phyloP scores from a whole-genome alignment of 2,888 invertebrate genomes.

The Mechanitis messenoides region DNA sequence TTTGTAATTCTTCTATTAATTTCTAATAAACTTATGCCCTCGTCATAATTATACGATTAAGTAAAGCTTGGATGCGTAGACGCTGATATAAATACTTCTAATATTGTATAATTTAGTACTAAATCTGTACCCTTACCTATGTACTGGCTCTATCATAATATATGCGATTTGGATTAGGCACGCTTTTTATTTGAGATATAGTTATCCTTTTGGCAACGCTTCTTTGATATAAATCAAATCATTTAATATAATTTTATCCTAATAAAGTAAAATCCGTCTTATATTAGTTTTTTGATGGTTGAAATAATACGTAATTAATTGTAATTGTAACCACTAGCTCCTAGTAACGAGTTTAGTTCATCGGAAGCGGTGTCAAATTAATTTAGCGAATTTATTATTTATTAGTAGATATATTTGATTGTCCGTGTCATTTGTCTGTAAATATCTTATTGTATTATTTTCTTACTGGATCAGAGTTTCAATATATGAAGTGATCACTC shows the following conservation, averaged over 20 bases:
- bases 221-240: constrained; percentile 46
- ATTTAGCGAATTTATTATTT: constrained; percentile 71
- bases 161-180: constrained; percentile 61
- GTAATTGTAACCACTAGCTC: constrained; percentile 64
- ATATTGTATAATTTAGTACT: constrained; percentile 71
- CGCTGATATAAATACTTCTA: constrained; percentile 68
- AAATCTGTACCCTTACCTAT: constrained; percentile 70
- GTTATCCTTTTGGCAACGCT: constrained; percentile 63
- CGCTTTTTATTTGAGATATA: constrained; percentile 51
- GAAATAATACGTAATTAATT: constrained; percentile 72
- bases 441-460: constrained; percentile 67
- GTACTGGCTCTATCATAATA: constrained; percentile 64
- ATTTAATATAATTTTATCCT: constrained; percentile 24
- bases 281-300: constrained; percentile 60
- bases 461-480: constrained; percentile 43
- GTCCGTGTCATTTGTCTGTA: constrained; percentile 59
- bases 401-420: constrained; percentile 49
- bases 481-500: constrained; percentile 20
- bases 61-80: constrained; percentile 72
- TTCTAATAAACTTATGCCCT: constrained; percentile 48
- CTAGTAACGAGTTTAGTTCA: constrained; percentile 64
- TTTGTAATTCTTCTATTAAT: constrained; percentile 16
- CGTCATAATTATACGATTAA: constrained; percentile 67
- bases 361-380: constrained; percentile 57
- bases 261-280: constrained; percentile 64